phyloP scores from a whole-genome alignment of 2,797 vertebrate species.

The Crypturellus tataupa region DNA sequence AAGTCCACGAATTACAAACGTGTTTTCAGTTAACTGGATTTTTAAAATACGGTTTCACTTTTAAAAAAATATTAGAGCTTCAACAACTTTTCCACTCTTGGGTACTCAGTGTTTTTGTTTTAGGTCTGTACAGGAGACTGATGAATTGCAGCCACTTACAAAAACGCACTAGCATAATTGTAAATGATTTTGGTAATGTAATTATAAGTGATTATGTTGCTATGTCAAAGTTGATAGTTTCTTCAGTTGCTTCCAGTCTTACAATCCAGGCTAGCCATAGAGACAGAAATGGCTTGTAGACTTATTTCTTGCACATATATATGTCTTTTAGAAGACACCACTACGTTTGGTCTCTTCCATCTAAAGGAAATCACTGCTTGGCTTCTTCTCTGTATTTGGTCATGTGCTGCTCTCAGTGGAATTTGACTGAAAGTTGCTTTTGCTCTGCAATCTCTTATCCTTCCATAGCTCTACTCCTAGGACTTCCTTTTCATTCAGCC shows the following conservation, averaged over 20 bases:
- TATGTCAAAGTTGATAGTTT: neutral
- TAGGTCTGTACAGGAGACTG: neutral
- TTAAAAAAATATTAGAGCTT: neutral
- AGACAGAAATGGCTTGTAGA: neutral
- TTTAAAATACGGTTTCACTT: neutral
- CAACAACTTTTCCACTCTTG: neutral
- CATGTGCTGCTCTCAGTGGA: neutral
- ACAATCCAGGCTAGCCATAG: neutral
- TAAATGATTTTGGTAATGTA: rapidly evolving
- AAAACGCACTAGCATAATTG: neutral
- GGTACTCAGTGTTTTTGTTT: neutral
- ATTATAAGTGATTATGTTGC: neutral
- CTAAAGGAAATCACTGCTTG: neutral
- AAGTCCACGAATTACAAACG: neutral
- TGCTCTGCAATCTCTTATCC: neutral
- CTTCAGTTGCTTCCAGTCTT: neutral
- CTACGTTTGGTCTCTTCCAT: neutral
- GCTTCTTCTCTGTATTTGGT: neutral
- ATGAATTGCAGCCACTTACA: neutral
- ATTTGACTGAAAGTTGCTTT: neutral
- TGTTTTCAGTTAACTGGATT: neutral
- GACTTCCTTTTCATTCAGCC: neutral
- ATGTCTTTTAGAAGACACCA: neutral
- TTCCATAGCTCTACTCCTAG: neutral
- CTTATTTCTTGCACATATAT: neutral